Evolutionary conservation across 1,140 invertebrate genomes (phyloP).

Genomic region (Archivesica marissinica): DNA sequence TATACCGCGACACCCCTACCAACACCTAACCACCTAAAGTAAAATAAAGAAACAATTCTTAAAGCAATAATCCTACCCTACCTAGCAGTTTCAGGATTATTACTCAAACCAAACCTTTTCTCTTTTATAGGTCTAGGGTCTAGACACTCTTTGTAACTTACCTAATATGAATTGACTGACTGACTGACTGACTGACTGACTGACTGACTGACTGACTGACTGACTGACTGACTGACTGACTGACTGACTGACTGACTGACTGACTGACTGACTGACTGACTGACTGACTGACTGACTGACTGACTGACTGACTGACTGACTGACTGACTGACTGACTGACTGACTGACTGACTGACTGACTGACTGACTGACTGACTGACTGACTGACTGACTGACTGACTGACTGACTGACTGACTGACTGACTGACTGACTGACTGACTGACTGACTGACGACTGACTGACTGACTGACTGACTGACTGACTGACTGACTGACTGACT

Average conservation of each 20-base stretch:
- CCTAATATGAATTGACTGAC: conserved; percentile 67
- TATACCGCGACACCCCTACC: too few species aligned
- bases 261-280: conserved; percentile 61
- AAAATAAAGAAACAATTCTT: too few species aligned
- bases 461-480: too few species aligned
- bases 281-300: conserved; percentile 64
- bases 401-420: conserved; percentile 59
- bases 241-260: conserved; percentile 63
- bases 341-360: conserved; percentile 58
- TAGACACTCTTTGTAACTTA: too few species aligned
- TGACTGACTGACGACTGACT: too few species aligned
- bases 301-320: conserved; percentile 58
- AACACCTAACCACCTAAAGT: too few species aligned
- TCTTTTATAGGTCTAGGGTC: too few species aligned
- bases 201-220: conserved; percentile 64
- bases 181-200: conserved; percentile 65
- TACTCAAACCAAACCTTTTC: too few species aligned
- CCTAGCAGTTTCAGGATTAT: too few species aligned
- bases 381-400: conserved; percentile 63
- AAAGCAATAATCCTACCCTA: too few species aligned
- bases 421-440: conserved; percentile 45
- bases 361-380: conserved; percentile 59
- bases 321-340: conserved; percentile 62
- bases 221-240: conserved; percentile 64
- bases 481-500: too few species aligned